These are phyloP conservation scores for Cyclura pinguis DNA, from an alignment of 2,797 vertebrate genomes.

Conservation along the genomic window DNA sequence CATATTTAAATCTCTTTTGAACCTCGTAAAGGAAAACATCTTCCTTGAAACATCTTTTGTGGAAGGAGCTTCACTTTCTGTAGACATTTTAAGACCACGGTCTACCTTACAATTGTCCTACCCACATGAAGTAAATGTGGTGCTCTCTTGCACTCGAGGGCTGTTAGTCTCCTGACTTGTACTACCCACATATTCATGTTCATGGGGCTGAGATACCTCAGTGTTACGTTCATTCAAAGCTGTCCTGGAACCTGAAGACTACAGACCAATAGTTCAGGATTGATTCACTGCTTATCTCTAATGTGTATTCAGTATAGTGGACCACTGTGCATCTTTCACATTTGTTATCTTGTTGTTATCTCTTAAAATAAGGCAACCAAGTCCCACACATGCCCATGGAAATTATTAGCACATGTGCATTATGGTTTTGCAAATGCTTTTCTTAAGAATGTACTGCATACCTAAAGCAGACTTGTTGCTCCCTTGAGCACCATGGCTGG, in stretches of 20 bases:
- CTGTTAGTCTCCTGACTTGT: conserved; percentile 78
- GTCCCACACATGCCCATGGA: not conserved
- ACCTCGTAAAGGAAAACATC: no score
- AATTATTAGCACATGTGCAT: not conserved
- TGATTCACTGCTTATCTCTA: conserved; percentile 27
- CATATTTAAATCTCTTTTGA: not conserved
- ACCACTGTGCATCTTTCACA: not conserved
- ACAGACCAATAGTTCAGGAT: conserved; percentile 34
- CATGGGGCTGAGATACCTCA: not conserved
- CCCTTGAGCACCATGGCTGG: conserved; percentile 71
- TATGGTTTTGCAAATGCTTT: not conserved
- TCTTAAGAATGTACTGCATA: conserved; percentile 66
- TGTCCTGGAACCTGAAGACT: not conserved
- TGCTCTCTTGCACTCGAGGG: conserved; percentile 77
- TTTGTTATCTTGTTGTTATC: not conserved
- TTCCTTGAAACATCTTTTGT: no score
- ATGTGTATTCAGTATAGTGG: not conserved
- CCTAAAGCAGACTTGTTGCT: conserved; percentile 82
- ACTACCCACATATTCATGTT: not conserved
- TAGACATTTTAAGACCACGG: no score
- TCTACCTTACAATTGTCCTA: no score
- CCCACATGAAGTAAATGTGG: conserved; percentile 65
- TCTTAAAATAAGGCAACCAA: not conserved
- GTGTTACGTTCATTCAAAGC: not conserved
- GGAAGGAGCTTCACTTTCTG: no score